A percentile compares a stretch with the other conserved stretches of the same genome.
phyloP scores from a whole-genome alignment of 2,888 invertebrate genomes.

The Diadegma fenestrale region DNA sequence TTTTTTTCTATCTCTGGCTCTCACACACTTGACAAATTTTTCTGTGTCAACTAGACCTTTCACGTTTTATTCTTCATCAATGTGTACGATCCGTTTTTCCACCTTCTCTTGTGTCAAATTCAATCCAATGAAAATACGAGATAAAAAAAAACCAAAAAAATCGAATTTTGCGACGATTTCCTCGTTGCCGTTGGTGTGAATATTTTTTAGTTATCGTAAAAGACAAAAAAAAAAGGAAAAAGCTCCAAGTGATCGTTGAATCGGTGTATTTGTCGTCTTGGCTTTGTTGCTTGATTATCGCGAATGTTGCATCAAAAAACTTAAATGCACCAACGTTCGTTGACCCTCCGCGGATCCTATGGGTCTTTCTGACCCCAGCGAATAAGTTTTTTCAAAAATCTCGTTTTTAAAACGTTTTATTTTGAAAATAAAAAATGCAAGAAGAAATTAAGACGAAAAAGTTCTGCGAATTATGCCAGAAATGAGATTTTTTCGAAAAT shows the following conservation, averaged over 20 bases:
- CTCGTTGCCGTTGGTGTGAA: neutral
- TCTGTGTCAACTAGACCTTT: constrained; percentile 43
- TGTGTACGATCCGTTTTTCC: neutral
- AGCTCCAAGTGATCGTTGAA: constrained; percentile 38
- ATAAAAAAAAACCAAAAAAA: neutral
- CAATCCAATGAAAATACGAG: neutral
- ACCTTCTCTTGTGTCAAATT: neutral
- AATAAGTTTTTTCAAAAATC: neutral
- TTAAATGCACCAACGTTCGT: constrained; percentile 75
- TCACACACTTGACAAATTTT: constrained; percentile 42
- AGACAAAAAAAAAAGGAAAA: neutral
- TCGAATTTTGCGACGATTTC: neutral
- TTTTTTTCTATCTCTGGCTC: constrained; percentile 63
- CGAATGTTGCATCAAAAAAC: constrained; percentile 73
- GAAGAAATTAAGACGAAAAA: no score
- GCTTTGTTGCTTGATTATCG: constrained; percentile 79
- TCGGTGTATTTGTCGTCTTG: constrained; percentile 79
- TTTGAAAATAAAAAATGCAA: no score
- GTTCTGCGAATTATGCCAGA: no score
- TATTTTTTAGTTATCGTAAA: constrained; percentile 46
- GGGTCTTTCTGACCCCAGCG: neutral
- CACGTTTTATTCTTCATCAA: constrained; percentile 33
- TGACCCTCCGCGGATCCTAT: neutral
- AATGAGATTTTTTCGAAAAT: no score
- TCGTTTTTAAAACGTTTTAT: no score